These are phyloP conservation scores for Sus scrofa DNA, from an alignment of 2,113 vertebrate genomes.

Conservation along the genomic window T2T-Sscrofa CM000812.6:42906501-42907000, in stretches of 20 bases:
- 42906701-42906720: background rate
- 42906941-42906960: background rate
- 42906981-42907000: background rate
- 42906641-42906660: background rate
- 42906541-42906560: constrained; percentile 5
- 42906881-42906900: background rate
- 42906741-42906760: constrained; percentile 64
- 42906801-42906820: background rate
- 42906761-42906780: constrained; percentile 31
- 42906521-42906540: background rate
- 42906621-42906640: background rate
- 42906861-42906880: background rate
- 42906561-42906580: background rate
- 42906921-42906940: background rate
- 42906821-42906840: constrained; percentile 19
- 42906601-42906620: background rate
- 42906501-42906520: constrained; percentile 47
- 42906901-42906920: background rate
- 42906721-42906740: background rate
- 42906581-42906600: background rate
- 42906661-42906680: constrained; percentile 42
- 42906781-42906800: constrained; percentile 41
- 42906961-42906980: background rate
- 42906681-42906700: background rate
- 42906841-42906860: background rate